Conservation (phyloP, 2,113 vertebrate genomes). For the Spheniscus mendiculus region DNA sequence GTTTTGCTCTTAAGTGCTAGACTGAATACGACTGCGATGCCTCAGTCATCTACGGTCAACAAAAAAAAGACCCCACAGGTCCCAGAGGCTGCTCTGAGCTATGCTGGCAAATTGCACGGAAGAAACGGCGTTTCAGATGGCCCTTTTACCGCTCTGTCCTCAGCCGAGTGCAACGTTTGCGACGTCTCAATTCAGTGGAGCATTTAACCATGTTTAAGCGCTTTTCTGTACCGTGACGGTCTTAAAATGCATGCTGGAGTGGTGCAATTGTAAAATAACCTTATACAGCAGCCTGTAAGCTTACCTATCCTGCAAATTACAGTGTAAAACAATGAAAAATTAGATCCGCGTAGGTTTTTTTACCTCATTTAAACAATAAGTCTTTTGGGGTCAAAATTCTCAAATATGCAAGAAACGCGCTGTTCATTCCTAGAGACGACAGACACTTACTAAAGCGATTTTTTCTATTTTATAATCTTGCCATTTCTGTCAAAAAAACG, state of each 20-base stretch:
- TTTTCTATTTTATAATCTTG: background rate
- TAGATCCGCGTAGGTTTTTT: background rate
- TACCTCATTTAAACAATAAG: background rate
- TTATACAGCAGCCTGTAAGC: background rate
- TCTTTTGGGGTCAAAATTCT: background rate
- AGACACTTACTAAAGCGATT: background rate
- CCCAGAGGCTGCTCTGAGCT: background rate
- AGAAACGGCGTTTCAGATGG: background rate
- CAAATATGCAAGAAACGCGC: background rate
- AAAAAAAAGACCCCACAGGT: background rate
- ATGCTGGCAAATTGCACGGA: background rate
- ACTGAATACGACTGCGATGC: background rate
- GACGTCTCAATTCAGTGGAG: background rate
- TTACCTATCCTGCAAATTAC: background rate
- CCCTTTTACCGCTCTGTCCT: background rate
- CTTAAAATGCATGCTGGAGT: background rate
- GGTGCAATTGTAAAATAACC: background rate
- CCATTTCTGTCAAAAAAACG: background rate
- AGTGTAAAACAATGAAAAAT: background rate
- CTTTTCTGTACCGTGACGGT: background rate
- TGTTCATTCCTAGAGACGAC: background rate
- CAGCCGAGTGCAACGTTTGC: rapidly evolving
- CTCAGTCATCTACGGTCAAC: background rate
- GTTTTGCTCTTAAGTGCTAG: background rate
- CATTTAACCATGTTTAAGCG: background rate